A percentile compares a stretch with the other conserved stretches of the same genome.
Evolutionary conservation across 1,140 invertebrate species (phyloP).

Genomic region (Olivierus martensii): DNA sequence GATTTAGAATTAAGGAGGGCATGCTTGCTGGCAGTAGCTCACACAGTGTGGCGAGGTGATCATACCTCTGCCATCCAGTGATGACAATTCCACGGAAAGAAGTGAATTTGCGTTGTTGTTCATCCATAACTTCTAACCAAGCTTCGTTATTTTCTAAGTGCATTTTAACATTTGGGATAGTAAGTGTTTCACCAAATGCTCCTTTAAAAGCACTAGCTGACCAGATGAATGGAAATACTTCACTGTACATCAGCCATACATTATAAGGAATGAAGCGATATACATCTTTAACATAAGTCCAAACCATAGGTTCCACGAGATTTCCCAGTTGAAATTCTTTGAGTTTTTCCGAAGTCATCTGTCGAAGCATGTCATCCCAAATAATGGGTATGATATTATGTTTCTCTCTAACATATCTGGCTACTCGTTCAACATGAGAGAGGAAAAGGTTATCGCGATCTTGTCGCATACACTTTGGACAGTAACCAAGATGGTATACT

Average conservation of each 20-base stretch:
- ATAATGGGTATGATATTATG: constrained; percentile 48
- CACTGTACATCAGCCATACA: constrained; percentile 64
- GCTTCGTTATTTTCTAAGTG: constrained; percentile 55
- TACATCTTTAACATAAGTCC: constrained; percentile 46
- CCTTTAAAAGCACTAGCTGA: constrained; percentile 76
- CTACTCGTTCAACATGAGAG: constrained; percentile 44
- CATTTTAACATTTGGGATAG: constrained; percentile 43
- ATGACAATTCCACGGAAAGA: constrained; percentile 43
- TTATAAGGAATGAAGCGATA: constrained; percentile 39
- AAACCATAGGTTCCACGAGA: constrained; percentile 67
- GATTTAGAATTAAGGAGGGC: constrained; percentile 54
- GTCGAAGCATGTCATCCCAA: constrained; percentile 90
- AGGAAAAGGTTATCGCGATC: constrained; percentile 47
- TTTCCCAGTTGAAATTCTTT: constrained; percentile 45
- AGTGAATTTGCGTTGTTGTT: constrained; percentile 39
- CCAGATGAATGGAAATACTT: constrained; percentile 78
- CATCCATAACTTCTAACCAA: constrained; percentile 51
- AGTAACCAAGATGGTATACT: constrained; percentile 59
- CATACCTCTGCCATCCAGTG: constrained; percentile 66
- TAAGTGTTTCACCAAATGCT: constrained; percentile 60
- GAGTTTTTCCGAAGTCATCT: constrained; percentile 37
- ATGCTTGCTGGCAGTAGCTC: constrained; percentile 67
- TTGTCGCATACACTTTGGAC: constrained; percentile 46
- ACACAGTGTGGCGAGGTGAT: constrained; percentile 83
- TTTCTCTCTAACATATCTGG: constrained; percentile 28